phyloP scores from a whole-genome alignment of 2,797 vertebrate genomes.

The Liparis tanakae region DNA sequence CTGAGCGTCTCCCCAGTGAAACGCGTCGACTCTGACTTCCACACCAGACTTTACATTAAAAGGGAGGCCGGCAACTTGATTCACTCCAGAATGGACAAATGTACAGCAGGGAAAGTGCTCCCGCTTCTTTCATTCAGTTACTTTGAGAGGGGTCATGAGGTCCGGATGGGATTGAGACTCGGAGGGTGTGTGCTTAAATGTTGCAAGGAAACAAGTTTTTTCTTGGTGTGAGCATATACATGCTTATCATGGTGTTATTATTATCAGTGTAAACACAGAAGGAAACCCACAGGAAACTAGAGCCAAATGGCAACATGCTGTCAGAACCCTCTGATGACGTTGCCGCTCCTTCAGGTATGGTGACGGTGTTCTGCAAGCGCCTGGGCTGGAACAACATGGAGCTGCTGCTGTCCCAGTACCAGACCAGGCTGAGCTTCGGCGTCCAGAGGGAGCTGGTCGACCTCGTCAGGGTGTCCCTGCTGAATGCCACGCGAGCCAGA shows the following conservation, averaged over 20 bases:
- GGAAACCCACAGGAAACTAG: background rate
- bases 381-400: constrained; percentile 98
- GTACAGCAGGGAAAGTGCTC: constrained; percentile 7
- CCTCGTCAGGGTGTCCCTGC: constrained; percentile 91
- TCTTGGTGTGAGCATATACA: background rate
- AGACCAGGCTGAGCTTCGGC: constrained; percentile 96
- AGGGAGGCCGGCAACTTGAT: constrained; percentile 3
- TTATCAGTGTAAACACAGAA: background rate
- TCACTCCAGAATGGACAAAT: constrained; percentile 17
- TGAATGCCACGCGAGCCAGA: constrained; percentile 92
- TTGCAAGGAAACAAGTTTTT: background rate
- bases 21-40: constrained; percentile 5
- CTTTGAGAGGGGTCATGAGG: constrained; percentile 19
- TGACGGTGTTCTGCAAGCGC: constrained; percentile 93
- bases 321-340: background rate
- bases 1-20: background rate
- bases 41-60: constrained; percentile 3
- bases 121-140: constrained; percentile 29
- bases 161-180: constrained; percentile 3
- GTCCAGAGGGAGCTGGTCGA: constrained; percentile 95
- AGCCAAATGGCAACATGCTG: constrained; percentile 12
- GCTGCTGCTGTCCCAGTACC: constrained; percentile 93
- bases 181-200: background rate
- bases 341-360: constrained; percentile 87
- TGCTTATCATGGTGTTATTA: background rate